Evolutionary conservation across 2,888 invertebrate genomes (phyloP).

Genomic region (Anthophora plumipes): DNA sequence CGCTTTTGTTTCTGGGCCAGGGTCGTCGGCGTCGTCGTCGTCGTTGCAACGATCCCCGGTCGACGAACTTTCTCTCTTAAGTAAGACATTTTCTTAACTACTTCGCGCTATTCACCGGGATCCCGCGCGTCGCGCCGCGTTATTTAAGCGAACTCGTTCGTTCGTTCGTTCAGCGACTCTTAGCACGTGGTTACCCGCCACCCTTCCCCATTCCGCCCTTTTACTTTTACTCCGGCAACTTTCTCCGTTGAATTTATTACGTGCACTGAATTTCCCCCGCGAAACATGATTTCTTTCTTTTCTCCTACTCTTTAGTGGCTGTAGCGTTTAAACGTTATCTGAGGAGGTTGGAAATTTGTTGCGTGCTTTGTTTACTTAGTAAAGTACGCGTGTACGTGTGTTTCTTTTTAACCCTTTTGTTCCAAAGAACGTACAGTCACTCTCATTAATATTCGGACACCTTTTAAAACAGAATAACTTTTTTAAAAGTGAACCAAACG

Average conservation of each 20-base stretch:
- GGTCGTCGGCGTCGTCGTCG: constrained; percentile 75
- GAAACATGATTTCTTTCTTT: background rate
- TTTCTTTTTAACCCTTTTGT: no score
- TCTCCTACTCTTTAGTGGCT: no score
- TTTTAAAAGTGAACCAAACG: no score
- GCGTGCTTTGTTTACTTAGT: no score
- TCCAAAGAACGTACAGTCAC: no score
- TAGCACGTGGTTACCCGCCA: constrained; percentile 45
- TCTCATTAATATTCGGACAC: no score
- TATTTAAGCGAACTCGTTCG: constrained; percentile 63
- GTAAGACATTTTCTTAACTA: constrained; percentile 76
- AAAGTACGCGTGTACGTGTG: no score
- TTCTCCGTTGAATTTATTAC: constrained; percentile 50
- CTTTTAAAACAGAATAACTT: no score
- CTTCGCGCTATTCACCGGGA: constrained; percentile 65
- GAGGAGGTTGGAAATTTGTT: background rate
- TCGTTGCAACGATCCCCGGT: constrained; percentile 75
- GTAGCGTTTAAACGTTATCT: background rate
- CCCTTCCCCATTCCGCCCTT: background rate
- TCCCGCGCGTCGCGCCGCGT: constrained; percentile 51
- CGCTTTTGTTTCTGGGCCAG: constrained; percentile 84
- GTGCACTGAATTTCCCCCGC: constrained; percentile 12
- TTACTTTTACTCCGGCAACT: constrained; percentile 47
- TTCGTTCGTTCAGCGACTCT: constrained; percentile 50
- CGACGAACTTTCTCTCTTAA: constrained; percentile 74